phyloP scores from a whole-genome alignment of 2,888 invertebrate species.

The Bhutanitis thaidina region DNA sequence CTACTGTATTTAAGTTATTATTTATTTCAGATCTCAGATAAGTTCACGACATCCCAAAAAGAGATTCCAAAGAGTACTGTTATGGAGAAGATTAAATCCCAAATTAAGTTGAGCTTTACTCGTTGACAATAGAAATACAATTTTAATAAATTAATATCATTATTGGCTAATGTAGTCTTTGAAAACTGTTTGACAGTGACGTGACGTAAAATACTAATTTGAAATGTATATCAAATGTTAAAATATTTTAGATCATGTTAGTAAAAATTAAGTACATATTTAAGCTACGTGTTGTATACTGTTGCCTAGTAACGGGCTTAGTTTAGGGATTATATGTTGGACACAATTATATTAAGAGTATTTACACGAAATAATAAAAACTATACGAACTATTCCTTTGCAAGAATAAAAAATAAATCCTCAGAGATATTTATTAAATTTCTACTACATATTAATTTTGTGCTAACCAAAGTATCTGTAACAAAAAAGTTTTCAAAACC shows the following conservation, averaged over 20 bases:
- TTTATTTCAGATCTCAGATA: constrained; percentile 47
- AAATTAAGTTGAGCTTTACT: constrained; percentile 52
- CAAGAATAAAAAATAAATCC: neutral
- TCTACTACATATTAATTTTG: no score
- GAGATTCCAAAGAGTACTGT: constrained; percentile 52
- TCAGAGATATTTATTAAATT: no score
- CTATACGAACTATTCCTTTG: neutral
- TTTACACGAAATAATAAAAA: neutral
- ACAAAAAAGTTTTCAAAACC: no score
- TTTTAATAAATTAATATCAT: constrained; percentile 17
- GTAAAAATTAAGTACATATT: constrained; percentile 1
- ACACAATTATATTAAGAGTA: constrained; percentile 7
- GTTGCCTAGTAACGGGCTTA: constrained; percentile 11
- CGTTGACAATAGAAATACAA: constrained; percentile 58
- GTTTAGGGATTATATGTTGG: constrained; percentile 5
- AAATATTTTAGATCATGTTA: constrained; percentile 2
- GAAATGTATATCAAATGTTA: constrained; percentile 5
- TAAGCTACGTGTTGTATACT: neutral
- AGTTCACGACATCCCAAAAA: constrained; percentile 29
- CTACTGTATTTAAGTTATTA: constrained; percentile 23
- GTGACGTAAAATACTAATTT: neutral
- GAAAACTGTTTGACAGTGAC: constrained; percentile 13
- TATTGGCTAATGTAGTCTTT: neutral
- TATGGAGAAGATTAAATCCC: constrained; percentile 22
- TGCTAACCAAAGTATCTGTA: no score